Evolutionary conservation across 2,888 invertebrate genomes (phyloP), one percentile per base, ranked within the genome.

Genomic region (Aphidoletes aphidimyza): DNA sequence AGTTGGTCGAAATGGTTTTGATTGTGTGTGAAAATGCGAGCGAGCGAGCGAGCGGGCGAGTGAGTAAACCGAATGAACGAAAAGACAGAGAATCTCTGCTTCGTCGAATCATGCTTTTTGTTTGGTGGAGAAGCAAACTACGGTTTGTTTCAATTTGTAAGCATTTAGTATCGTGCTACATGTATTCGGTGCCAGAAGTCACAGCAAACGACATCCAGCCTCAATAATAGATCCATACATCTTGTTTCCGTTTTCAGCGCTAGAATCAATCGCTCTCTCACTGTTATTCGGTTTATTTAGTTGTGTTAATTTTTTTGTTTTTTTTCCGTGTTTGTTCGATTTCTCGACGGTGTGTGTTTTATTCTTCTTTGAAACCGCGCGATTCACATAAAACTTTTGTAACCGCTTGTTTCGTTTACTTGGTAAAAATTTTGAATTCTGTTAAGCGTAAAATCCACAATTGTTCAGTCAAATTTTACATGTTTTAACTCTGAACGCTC

Each of bases 111-210:
- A 69, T 69, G 69, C 30, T 69, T 26, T 54, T 54, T 47, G 59
- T 37, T 37, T 81, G 37, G 22, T 36, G 81, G 37, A 37, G 37
- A 37, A 81, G 37, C 81, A 81, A 81, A 37, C 37, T 81, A 81
- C 37, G 81, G 81, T 81, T 81, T 81, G 81, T 81, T 81, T 81
- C 81, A 81, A 81, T 81, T 81, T 81, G 81, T 81, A 37, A 81
- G 81, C 81, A 37, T 81, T 81, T 81, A 81, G 81, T 81, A 81
- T 81, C 37, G 81, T 81, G 81, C 81, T 81, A 81, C 81, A 81
- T 81, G 81, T 81, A 81, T 81, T 37, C 81, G 81, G 81, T 81
- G 37, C 37, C 81, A 81, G 81, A 81, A 81, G 81, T 81, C 81
- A 81, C 22, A 81, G 37, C n/a, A 37, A 81, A 81, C 81, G 81